phyloP scores from a whole-genome alignment of 2,797 vertebrate genomes.

The Atherinosoma microstoma region DNA sequence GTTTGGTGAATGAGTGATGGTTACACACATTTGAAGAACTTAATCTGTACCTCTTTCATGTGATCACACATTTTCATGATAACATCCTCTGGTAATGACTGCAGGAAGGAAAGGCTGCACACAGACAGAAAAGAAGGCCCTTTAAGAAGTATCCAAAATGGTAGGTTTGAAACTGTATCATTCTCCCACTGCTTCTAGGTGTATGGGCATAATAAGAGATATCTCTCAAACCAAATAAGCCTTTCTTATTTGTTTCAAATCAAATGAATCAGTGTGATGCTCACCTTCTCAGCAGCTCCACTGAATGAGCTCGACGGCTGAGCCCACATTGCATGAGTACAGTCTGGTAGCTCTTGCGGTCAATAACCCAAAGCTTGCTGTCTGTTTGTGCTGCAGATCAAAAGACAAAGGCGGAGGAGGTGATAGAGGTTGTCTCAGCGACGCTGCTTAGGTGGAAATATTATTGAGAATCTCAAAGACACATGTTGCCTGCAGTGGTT shows the following conservation, averaged over 20 bases:
- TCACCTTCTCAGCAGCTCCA: constrained; percentile 83
- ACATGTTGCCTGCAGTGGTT: constrained; percentile 13
- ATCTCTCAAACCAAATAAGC: constrained; percentile 19
- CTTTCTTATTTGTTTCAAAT: background rate
- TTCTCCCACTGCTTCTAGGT: background rate
- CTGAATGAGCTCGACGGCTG: constrained; percentile 67
- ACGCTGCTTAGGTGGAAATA: constrained; percentile 29
- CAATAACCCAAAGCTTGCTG: constrained; percentile 84
- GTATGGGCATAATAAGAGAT: background rate
- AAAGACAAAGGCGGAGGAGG: constrained; percentile 36
- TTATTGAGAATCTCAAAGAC: constrained; percentile 13
- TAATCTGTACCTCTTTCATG: constrained; percentile 79
- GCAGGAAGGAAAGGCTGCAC: constrained; percentile 80
- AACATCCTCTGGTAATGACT: constrained; percentile 77
- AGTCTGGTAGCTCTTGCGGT: constrained; percentile 80
- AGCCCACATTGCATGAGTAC: constrained; percentile 76
- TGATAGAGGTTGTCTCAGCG: constrained; percentile 23
- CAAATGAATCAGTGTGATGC: background rate
- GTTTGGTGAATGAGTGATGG: constrained; percentile 35
- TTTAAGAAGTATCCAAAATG: background rate
- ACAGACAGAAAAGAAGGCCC: constrained; percentile 27
- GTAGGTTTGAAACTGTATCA: background rate
- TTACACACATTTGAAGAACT: constrained; percentile 26
- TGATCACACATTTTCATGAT: constrained; percentile 79
- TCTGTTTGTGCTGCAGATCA: constrained; percentile 75